Conservation (phyloP, 2,113 vertebrate genomes). For the Ginglymostoma cirratum region DNA sequence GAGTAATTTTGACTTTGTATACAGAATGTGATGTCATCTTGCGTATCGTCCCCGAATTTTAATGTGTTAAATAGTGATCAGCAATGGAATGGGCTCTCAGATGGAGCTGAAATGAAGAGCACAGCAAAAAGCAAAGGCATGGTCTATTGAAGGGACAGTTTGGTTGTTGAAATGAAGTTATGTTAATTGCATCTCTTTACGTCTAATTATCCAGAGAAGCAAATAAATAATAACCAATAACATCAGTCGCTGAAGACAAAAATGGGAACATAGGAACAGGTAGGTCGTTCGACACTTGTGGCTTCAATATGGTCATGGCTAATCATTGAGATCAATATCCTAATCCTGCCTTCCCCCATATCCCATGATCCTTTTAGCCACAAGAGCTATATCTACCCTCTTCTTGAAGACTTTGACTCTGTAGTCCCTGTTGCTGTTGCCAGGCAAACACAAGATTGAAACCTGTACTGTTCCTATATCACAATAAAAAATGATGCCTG, state of each 20-base stretch:
- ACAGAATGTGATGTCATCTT: background rate
- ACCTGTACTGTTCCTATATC: background rate
- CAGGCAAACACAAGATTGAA: background rate
- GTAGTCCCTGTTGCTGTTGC: background rate
- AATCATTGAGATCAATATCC: no score
- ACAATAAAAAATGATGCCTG: background rate
- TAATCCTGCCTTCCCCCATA: no score
- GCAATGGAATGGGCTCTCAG: background rate
- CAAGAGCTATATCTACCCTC: no score
- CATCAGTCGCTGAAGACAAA: background rate
- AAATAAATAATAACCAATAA: background rate
- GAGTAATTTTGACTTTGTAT: background rate
- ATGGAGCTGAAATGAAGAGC: background rate
- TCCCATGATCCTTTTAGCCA: no score
- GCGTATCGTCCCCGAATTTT: background rate
- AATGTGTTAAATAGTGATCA: background rate
- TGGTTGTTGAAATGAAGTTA: no score
- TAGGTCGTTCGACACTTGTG: no score
- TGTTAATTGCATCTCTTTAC: no score
- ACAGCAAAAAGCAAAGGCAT: background rate
- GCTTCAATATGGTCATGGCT: no score
- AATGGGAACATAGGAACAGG: no score
- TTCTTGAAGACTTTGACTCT: background rate
- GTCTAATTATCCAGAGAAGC: background rate
- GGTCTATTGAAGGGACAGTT: no score